phyloP scores from a whole-genome alignment of 2,797 vertebrate species.

The Pantherophis vulpinus region DNA sequence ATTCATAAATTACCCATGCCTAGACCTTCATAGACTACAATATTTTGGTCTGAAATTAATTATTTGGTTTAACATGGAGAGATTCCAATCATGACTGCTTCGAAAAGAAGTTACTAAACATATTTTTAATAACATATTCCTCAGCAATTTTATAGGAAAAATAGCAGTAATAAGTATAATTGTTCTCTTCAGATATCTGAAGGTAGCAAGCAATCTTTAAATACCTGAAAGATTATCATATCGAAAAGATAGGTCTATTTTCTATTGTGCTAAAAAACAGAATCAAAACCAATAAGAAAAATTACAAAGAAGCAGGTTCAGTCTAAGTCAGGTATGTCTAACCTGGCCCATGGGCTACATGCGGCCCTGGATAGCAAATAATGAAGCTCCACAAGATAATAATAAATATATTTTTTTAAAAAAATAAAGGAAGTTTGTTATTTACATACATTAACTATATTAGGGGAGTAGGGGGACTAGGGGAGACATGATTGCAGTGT shows the following conservation, averaged over 20 bases:
- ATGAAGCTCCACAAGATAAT: not conserved
- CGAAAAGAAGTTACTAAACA: not conserved
- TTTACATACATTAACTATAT: not conserved
- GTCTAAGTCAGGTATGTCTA: not conserved
- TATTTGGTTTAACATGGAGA: not conserved
- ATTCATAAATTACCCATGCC: not conserved
- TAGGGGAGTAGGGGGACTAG: not conserved
- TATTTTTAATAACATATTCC: not conserved
- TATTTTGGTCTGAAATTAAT: not conserved
- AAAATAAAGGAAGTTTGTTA: not conserved
- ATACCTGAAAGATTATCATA: not conserved
- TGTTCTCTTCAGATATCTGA: not conserved
- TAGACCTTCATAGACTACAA: not conserved
- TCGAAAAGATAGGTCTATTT: not conserved
- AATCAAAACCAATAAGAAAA: not conserved
- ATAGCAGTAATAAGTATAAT: not conserved
- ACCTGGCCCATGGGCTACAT: not conserved
- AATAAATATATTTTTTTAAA: not conserved
- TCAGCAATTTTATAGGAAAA: not conserved
- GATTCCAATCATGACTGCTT: not conserved
- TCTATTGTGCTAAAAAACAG: not conserved
- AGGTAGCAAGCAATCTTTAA: not conserved
- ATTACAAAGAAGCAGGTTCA: not conserved
- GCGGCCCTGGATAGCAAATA: not conserved
- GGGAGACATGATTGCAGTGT: too few species aligned